Conservation (phyloP, 2,113 vertebrate species). For the Cebus imitator region DNA sequence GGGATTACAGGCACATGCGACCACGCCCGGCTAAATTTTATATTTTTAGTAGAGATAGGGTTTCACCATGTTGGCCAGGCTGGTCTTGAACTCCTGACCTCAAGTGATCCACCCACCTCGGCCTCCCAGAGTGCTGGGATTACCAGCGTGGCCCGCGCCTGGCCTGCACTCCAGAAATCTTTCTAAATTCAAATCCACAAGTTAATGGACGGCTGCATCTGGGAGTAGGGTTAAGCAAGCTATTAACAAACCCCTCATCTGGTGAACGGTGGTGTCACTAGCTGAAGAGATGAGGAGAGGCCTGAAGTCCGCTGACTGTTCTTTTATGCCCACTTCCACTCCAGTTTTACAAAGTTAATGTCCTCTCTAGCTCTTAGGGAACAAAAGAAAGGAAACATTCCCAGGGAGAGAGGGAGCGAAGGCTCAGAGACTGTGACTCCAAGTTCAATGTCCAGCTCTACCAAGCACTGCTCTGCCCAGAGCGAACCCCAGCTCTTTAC, state of each 20-base stretch:
- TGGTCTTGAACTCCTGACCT: too few relatives aligned
- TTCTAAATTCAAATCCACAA: neutral
- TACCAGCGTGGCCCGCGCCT: too few relatives aligned
- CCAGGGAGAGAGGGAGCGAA: neutral
- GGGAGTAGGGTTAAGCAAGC: neutral
- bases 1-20: too few relatives aligned
- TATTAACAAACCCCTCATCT: neutral
- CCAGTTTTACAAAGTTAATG: constrained; percentile 3
- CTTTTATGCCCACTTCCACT: constrained; percentile 14
- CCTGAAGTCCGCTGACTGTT: neutral
- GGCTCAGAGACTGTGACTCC: neutral
- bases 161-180: neutral
- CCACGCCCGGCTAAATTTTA: too few relatives aligned
- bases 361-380: neutral
- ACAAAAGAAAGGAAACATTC: constrained; percentile 44
- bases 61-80: too few relatives aligned
- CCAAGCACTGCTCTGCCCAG: neutral
- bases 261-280: neutral
- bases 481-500: neutral
- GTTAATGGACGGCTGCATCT: neutral
- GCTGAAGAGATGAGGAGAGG: neutral
- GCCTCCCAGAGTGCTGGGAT: too few relatives aligned
- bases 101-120: too few relatives aligned
- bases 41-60: too few relatives aligned
- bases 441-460: neutral